Conservation (phyloP, 2,113 vertebrate species). For the Eolophus roseicapilla region DNA sequence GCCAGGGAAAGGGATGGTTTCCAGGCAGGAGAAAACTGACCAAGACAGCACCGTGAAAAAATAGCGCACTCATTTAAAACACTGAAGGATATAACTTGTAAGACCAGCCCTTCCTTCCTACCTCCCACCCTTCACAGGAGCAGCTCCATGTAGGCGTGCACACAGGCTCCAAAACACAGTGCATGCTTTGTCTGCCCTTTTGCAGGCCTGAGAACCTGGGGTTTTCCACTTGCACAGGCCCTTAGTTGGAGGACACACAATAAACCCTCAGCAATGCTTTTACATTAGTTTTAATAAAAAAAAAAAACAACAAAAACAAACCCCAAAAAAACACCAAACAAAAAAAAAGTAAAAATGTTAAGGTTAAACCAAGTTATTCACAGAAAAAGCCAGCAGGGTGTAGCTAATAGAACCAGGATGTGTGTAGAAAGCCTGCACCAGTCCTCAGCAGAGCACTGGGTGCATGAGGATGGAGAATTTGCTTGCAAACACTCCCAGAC, state of each 20-base stretch:
- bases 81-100: not conserved
- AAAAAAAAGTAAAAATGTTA: not conserved
- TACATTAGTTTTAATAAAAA: not conserved
- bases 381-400: not conserved
- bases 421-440: not conserved
- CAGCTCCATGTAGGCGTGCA: not conserved
- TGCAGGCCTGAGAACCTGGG: not conserved
- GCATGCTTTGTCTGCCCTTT: not conserved
- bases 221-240: not conserved
- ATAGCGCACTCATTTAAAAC: not conserved
- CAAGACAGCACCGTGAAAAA: not conserved
- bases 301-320: too few species aligned
- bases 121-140: fast-evolving
- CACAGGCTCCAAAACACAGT: not conserved
- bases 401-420: not conserved
- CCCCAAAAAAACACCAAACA: not conserved
- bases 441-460: not conserved
- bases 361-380: not conserved
- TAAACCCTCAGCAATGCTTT: not conserved
- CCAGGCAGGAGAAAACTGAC: not conserved
- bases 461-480: not conserved
- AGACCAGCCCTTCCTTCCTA: not conserved
- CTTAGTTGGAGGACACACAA: not conserved
- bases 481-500: not conserved
- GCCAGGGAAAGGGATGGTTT: not conserved